These are phyloP conservation scores for Mormyrus lacerda DNA, from an alignment of 2,113 vertebrate species.

Conservation along the genomic window DNA sequence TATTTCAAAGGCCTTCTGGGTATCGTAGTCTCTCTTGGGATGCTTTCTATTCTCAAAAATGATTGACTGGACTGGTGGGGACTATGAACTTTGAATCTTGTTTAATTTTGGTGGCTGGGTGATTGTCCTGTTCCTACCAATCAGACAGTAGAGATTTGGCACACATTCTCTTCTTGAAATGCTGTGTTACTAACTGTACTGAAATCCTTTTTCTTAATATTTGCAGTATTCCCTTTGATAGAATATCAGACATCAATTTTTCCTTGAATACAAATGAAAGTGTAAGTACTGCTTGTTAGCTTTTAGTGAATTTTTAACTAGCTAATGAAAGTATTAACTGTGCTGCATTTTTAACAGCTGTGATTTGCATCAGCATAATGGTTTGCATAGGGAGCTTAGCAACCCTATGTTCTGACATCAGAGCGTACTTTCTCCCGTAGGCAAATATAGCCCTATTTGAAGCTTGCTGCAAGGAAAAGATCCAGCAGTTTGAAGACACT, in stretches of 20 bases:
- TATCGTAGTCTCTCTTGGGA: background rate
- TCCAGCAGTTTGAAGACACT: slow-evolving; percentile 95
- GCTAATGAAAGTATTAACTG: background rate
- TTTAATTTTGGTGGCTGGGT: slow-evolving; percentile 13
- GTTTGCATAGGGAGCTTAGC: background rate
- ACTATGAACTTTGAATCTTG: background rate
- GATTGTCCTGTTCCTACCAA: background rate
- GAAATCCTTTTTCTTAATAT: slow-evolving; percentile 57
- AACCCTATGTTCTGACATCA: slow-evolving; percentile 13
- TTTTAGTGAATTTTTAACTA: background rate
- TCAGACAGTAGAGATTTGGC: background rate
- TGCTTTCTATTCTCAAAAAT: background rate
- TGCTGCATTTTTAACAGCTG: background rate
- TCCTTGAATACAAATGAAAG: slow-evolving; percentile 97
- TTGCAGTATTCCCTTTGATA: slow-evolving; percentile 96
- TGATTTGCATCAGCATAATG: background rate
- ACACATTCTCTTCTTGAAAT: slow-evolving; percentile 11
- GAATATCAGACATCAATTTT: slow-evolving; percentile 99
- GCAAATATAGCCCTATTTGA: slow-evolving; percentile 97
- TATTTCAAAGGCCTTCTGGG: background rate
- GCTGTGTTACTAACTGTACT: slow-evolving; percentile 43
- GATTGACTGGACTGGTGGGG: background rate
- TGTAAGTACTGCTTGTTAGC: slow-evolving; percentile 68
- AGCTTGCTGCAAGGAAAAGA: slow-evolving; percentile 94
- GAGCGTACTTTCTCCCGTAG: slow-evolving; percentile 47